Evolutionary conservation across 2,113 vertebrate genomes (phyloP).

Genomic region (Paradoxurus hermaphroditus): DNA sequence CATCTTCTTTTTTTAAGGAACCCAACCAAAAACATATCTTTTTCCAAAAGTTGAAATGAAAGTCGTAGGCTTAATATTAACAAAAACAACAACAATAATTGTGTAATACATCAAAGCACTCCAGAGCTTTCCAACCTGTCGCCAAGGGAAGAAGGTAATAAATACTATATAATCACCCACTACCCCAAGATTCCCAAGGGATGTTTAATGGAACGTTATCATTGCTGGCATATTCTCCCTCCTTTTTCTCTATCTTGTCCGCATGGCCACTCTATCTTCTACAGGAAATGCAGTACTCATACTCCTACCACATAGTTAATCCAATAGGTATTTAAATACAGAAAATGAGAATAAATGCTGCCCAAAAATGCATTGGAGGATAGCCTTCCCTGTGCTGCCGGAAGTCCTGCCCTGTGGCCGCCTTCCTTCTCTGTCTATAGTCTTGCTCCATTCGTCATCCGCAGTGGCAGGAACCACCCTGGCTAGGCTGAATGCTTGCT

Average conservation of each 20-base stretch:
- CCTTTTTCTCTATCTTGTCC: background rate
- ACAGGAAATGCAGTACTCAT: background rate
- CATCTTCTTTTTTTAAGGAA: background rate
- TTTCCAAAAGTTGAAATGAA: background rate
- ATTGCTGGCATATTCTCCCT: background rate
- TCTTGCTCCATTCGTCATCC: background rate
- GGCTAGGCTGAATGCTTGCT: background rate
- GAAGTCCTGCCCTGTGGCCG: background rate
- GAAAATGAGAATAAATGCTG: background rate
- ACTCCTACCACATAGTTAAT: background rate
- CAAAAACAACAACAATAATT: background rate
- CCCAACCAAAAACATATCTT: background rate
- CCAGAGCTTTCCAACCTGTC: background rate
- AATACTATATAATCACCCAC: background rate
- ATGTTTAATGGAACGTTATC: background rate
- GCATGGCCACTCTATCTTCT: background rate
- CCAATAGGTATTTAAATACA: background rate
- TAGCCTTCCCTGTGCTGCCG: background rate
- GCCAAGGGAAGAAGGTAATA: background rate
- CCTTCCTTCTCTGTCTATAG: background rate
- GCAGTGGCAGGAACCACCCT: background rate
- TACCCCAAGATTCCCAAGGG: background rate
- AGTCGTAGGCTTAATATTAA: background rate
- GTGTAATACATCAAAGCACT: background rate
- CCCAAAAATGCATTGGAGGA: background rate